These are phyloP conservation scores for Macrosiphum euphorbiae DNA, from an alignment of 2,888 invertebrate species.

Conservation along the genomic window DNA sequence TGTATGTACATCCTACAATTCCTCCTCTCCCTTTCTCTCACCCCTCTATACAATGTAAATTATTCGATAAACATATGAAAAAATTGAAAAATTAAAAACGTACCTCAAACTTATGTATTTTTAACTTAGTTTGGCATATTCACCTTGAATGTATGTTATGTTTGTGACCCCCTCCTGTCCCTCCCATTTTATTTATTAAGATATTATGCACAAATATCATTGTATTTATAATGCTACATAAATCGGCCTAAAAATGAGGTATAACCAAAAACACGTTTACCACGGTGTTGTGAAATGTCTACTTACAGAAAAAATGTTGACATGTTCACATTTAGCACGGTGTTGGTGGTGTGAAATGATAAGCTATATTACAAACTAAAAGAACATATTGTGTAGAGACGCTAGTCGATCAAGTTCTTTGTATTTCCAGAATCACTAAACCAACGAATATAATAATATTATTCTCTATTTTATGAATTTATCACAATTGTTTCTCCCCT, in stretches of 20 bases:
- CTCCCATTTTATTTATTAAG: background rate
- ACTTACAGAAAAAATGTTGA: background rate
- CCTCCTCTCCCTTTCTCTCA: background rate
- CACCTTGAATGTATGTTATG: background rate
- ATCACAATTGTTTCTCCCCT: constrained; percentile 27
- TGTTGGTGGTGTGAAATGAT: constrained; percentile 35
- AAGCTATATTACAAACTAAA: background rate
- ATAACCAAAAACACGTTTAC: background rate
- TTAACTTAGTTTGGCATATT: background rate
- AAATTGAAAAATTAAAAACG: background rate
- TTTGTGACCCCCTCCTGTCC: background rate
- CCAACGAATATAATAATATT: background rate
- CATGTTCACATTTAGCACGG: background rate
- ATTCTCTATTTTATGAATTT: constrained; percentile 15
- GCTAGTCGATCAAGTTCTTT: constrained; percentile 19
- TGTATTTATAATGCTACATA: background rate
- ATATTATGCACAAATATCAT: background rate
- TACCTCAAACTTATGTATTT: background rate
- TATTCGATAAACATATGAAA: background rate
- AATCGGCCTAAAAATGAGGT: background rate
- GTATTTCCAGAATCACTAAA: background rate
- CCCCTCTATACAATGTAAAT: background rate
- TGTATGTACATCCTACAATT: background rate
- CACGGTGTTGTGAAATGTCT: background rate
- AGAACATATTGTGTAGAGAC: background rate